Evolutionary conservation across 2,888 invertebrate species (phyloP), one percentile per base, ranked within the genome.

Genomic region (Scaptomyza reducta): DNA sequence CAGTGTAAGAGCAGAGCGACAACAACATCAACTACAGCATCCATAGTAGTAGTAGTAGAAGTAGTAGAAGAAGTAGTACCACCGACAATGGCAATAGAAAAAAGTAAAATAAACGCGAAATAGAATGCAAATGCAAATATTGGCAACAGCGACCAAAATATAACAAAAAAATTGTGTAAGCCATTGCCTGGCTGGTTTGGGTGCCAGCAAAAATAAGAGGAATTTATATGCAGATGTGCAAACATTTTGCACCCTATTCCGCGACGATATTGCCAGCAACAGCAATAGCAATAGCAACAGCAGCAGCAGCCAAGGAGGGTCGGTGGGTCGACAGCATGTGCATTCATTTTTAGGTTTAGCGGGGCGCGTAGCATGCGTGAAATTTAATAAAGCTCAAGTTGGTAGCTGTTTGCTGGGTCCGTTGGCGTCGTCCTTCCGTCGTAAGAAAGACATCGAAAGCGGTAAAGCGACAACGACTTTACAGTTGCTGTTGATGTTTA

Each of bases 81-180:
- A 55, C 70, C 77, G 70, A 82, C 88, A 83, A 87, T 75, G 31
- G 49, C 68, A 61, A 57, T 63, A 51, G 56, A 58, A 62, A 51
- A 35, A 29, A 38, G 44, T 29, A 40, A 53, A 53, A 54, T n/a
- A n/a, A 55, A 63, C 60, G 70, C 81, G 82, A 68, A 87, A 88
- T 88, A 83, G 87, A 86, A 89, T 86, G 88, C 87, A 85, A 85
- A 85, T 85, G 89, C 88, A 89, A 84, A 84, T 88, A 84, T 84
- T 84, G 89, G 89, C 89, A 87, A 82, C 86, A 82, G 62, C 67
- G 56, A 71, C 53, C 49, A 64, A 74, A 58, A 74, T 55, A 59
- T 31, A 16, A 42, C 14, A 69, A 38, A 65, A 77, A 60, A 65
- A 63, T 79, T 89, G 86, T 87, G 86, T 89, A 82, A 87, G 82